Base-by-base conservation (phyloP, 2,888 invertebrate species). In the Trissolcus japonicus region DNA sequence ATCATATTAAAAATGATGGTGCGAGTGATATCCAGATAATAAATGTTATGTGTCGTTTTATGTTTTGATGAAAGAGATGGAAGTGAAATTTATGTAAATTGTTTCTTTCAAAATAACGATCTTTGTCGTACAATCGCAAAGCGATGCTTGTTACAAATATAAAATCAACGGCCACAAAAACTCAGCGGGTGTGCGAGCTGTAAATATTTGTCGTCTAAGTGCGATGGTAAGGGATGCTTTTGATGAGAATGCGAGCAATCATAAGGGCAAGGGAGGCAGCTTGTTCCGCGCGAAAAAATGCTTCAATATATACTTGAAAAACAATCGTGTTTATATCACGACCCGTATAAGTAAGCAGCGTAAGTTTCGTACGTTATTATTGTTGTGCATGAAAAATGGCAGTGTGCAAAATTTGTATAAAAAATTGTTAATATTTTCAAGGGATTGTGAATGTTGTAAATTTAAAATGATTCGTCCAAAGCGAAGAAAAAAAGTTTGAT, bases 121-220 rank as follows among this genome's bases (percentile, higher is more conserved):
- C 6, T 25, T 25, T 4, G 25, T 25, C 4, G 21, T 21, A 21
- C 21, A 21, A 2, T 25, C 25, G 25, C 4, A 25, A 25, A 25
- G 25, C 4, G 3, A 25, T 11, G 35, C 35, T 35, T 35, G 35
- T 35, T 35, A 46, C 7, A 46, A 46, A 46, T 46, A 16, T 6
- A 46, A 46, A 46, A 46, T 46, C 46, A 46, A 50, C 21, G 4
- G 46, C 50, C 56, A 86, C 84, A 86, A 86, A 84, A 66, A 80
- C 84, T 25, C 86, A 80, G 82, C 83, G 83, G 87, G 87, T 79
- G 82, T 68, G 76, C 79, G 61, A 81, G 84, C 85, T 84, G 85
- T 86, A 87, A 87, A 87, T 87, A 87, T 87, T 87, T 87, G 86
- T 86, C 85, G 83, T 78, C 57, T 57, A 55, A 79, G 81, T 71